Base-by-base conservation (phyloP, 2,797 vertebrate species). In the Mus caroli region DNA sequence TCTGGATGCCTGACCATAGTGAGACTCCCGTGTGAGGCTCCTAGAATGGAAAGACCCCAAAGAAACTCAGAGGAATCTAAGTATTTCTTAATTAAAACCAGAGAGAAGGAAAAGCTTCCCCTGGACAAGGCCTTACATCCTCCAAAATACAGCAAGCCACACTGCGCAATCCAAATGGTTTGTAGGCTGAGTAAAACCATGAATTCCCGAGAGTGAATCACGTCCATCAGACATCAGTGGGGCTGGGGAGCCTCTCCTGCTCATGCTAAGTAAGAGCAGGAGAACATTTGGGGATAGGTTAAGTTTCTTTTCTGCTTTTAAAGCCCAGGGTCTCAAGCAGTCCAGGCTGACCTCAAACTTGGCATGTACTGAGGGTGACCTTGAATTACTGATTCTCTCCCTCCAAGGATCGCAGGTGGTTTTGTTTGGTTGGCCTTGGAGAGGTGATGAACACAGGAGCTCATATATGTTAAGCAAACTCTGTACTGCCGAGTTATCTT, bases 31-130 rank as follows among this genome's bases (percentile, higher is more conserved):
- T 6, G 28, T 22, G 5, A 43, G 43, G 8, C 56, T 82, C 52
- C 52, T 67, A 67, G 50, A 56, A 62, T 28, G 12, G 22, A 46
- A 79, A 52, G 12, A 85, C 34, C 28, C 37, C 69, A 22, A 71
- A n/a, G 37, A 76, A 58, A 58, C 17, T 75, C 34, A 24, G 54
- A 87, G 46, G 60, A 77, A 71, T 9, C 20, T 84, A 84, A 40
- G 22, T 43, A 28, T 79, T 78, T 77, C 71, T 86, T 62, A 89
- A 77, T 50, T 43, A 12, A 85, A 91, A 24, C 73, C 46, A 94
- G 69, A 43, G 67, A n/a, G 13, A 54, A 46, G 50, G 50, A 54
- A 31, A 46, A 24, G 56, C 26, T 34, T 4, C 19, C 5, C 5
- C 31, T 37, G 73, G 67, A 69, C 54, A 13, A 79, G 62, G 62